phyloP scores from a whole-genome alignment of 1,140 invertebrate genomes.

The Drosophila parvula region DNA sequence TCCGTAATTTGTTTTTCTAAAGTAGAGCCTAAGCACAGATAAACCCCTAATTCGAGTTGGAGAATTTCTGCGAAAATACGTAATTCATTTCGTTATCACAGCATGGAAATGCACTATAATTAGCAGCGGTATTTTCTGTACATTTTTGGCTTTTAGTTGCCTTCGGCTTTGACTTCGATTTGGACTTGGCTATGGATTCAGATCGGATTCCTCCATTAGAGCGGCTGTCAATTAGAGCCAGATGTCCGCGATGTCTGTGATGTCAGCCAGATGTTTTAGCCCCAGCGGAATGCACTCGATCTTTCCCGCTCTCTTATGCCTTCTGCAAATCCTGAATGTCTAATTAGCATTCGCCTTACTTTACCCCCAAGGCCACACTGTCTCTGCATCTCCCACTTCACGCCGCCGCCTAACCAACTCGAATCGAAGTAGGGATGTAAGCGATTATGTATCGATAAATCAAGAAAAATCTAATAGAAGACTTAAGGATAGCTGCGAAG shows the following conservation, averaged over 20 bases:
- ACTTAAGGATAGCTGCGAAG: no score
- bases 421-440: background rate
- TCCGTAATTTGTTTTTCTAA: background rate
- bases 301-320: background rate
- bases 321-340: conserved; percentile 11
- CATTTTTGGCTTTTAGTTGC: conserved; percentile 5
- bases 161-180: conserved; percentile 4
- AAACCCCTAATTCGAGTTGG: no score
- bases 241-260: conserved; percentile 34
- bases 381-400: conserved; percentile 1
- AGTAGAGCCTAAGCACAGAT: no score
- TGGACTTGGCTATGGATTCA: conserved; percentile 6
- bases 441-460: no score
- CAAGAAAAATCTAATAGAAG: no score
- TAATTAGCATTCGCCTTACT: conserved; percentile 41
- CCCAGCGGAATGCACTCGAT: conserved; percentile 33
- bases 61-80: background rate
- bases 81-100: background rate
- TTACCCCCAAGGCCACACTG: conserved; percentile 28
- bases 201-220: conserved; percentile 47
- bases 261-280: conserved; percentile 26
- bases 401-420: background rate
- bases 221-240: conserved; percentile 43
- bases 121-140: conserved; percentile 24
- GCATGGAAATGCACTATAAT: conserved; percentile 13